Evolutionary conservation across 2,888 invertebrate genomes (phyloP), one percentile per base, ranked within the genome.

Genomic region (Euplexia lucipara): DNA sequence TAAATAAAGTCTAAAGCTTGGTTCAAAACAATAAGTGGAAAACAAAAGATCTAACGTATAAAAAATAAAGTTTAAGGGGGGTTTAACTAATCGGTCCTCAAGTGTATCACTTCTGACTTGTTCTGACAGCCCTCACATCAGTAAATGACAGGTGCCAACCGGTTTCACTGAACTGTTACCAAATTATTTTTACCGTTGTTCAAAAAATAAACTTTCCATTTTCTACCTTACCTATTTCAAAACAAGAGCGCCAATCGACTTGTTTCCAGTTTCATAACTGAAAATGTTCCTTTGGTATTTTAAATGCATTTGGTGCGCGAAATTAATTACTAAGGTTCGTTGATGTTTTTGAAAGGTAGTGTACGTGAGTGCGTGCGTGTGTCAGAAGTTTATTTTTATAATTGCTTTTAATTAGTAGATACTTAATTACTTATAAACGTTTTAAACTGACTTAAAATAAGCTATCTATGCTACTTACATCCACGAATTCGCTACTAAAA

Each of bases 111-210:
- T 79, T 81, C 75, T 83, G 79, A 84, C 82, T 75, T 69, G 60
- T 70, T 78, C 79, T 78, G 83, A 83, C 85, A 81, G 70, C 68
- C 65, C 74, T 76, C 81, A 81, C 80, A 73, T 75, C 75, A 77
- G 79, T 78, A 78, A 78, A 78, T 79, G 81, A 73, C 82, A 81
- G 81, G 73, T 75, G 80, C 76, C 75, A 78, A 80, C 85, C 78
- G 75, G 81, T 81, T 79, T 80, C 76, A 78, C 76, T 59, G 54
- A 68, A 69, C 70, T 51, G 37, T 61, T 60, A 70, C 71, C 41
- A 78, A 78, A 63, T 78, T 80, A 78, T 62, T 66, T 65, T 64
- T 70, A 74, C 71, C 51, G 56, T 65, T 79, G 58, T 61, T 66
- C 26, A 73, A 77, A 73, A 20, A 53, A 39, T 41, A 20, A 49